These are phyloP conservation scores for Archocentrus centrarchus DNA, from an alignment of 2,113 vertebrate genomes.

Conservation along the genomic window DNA sequence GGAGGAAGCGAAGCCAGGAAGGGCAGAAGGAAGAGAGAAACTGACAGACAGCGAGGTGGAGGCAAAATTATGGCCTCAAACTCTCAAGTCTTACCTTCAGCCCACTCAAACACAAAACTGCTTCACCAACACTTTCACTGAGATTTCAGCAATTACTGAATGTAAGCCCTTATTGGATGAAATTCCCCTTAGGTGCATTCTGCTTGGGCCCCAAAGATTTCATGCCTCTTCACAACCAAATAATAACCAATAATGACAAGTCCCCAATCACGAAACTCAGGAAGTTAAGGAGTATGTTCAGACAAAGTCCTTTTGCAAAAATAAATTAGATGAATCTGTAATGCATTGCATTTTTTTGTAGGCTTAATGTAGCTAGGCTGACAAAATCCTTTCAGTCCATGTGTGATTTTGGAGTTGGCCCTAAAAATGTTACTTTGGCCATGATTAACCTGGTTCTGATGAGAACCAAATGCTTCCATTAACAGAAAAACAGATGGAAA, in stretches of 20 bases:
- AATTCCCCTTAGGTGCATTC: slow-evolving; percentile 29
- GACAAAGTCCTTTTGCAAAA: background rate
- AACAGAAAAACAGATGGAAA: background rate
- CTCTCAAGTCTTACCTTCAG: slow-evolving; percentile 35
- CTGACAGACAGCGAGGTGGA: slow-evolving; percentile 18
- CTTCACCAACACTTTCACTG: slow-evolving; percentile 46
- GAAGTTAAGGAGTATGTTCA: background rate
- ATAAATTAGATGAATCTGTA: background rate
- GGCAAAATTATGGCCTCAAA: slow-evolving; percentile 15
- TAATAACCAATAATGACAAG: slow-evolving; percentile 11
- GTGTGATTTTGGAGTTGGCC: background rate
- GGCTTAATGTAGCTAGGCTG: background rate
- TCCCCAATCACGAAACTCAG: background rate
- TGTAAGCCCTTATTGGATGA: slow-evolving; percentile 4
- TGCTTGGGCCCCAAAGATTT: background rate
- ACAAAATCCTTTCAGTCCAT: background rate
- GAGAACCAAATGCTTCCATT: background rate
- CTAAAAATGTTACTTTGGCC: background rate
- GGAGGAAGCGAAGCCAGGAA: background rate
- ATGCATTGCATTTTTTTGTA: background rate
- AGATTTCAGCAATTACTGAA: slow-evolving; percentile 30
- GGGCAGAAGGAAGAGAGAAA: slow-evolving; percentile 15
- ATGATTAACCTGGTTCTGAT: background rate
- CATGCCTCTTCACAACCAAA: background rate
- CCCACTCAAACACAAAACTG: slow-evolving; percentile 51